A percentile compares a stretch with the other conserved stretches of the same genome.
These are phyloP conservation scores for Trachelus stipa DNA, from an alignment of 2,888 invertebrate genomes.

Conservation along the genomic window DNA sequence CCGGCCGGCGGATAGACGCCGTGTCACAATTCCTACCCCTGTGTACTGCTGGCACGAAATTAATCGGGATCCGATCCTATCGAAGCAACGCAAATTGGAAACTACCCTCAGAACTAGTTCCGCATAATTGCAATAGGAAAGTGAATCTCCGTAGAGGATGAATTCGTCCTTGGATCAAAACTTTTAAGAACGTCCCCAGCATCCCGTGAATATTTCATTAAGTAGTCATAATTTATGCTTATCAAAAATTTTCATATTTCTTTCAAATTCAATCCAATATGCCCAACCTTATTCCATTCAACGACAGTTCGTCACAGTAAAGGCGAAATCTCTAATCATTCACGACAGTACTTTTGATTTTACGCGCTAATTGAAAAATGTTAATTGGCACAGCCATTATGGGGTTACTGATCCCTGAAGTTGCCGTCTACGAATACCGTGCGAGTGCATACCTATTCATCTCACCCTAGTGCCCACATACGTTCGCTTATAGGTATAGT, in stretches of 20 bases:
- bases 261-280: not conserved
- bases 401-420: conserved; percentile 56
- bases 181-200: not conserved
- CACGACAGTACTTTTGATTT: not conserved
- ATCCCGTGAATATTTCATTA: not conserved
- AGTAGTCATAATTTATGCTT: no score
- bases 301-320: not conserved
- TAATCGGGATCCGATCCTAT: conserved; percentile 59
- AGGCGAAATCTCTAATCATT: not conserved
- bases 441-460: conserved; percentile 44
- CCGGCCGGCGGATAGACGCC: conserved; percentile 19
- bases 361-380: conserved; percentile 19
- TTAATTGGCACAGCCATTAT: conserved; percentile 50
- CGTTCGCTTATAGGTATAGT: conserved; percentile 11
- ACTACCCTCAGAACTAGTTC: conserved; percentile 59
- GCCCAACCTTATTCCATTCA: not conserved
- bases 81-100: conserved; percentile 56
- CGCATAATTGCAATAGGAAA: conserved; percentile 59
- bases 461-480: conserved; percentile 19
- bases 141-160: conserved; percentile 40
- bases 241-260: not conserved
- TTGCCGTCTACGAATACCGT: conserved; percentile 33
- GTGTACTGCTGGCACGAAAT: conserved; percentile 42
- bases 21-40: conserved; percentile 44
- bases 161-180: not conserved